Conservation (phyloP, 2,797 vertebrate genomes). For the Anomalospiza imberbis region DNA sequence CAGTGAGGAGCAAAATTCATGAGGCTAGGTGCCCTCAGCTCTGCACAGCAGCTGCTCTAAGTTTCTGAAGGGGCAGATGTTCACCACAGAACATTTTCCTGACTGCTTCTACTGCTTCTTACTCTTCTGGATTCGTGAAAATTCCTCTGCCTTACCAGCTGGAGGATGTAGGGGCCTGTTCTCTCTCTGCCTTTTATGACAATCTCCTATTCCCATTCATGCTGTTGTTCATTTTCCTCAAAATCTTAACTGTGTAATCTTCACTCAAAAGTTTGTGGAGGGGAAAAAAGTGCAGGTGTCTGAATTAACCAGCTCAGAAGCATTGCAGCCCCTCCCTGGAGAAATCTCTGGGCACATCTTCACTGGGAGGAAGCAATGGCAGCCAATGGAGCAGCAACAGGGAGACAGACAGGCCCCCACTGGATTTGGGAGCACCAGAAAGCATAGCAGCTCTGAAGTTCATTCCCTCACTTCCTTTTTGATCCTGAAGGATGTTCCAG, state of each 20-base stretch:
- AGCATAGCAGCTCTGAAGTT: background rate
- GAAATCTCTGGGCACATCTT: background rate
- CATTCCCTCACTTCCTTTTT: background rate
- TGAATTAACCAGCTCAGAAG: background rate
- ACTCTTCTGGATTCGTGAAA: background rate
- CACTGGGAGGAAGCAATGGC: background rate
- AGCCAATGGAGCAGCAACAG: background rate
- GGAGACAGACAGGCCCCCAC: background rate
- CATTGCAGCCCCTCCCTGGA: background rate
- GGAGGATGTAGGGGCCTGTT: background rate
- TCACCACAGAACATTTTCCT: background rate
- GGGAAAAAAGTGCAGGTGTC: background rate
- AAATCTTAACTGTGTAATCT: background rate
- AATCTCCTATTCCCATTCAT: background rate
- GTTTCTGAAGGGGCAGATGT: background rate
- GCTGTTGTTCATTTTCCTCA: background rate
- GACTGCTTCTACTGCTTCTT: background rate
- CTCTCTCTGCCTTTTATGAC: background rate
- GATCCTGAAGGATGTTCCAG: background rate
- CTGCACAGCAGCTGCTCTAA: background rate
- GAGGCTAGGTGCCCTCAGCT: background rate
- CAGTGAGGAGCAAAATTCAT: background rate
- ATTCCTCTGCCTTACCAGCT: background rate
- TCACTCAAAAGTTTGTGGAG: background rate
- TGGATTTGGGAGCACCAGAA: background rate